phyloP scores from a whole-genome alignment of 2,113 vertebrate genomes.

The Castor canadensis region DNA sequence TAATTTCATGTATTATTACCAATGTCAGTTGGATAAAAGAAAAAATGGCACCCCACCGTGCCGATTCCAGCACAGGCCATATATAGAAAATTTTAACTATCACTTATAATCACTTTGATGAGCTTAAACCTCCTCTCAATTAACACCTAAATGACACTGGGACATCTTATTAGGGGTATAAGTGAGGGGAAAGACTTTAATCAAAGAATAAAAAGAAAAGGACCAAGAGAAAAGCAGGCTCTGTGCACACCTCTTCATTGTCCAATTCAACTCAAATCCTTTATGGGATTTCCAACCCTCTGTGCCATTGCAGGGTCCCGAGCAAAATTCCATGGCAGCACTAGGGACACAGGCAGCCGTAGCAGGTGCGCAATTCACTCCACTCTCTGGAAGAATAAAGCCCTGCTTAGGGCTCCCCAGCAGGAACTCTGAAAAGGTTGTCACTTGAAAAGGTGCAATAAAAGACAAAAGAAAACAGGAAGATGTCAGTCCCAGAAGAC shows the following conservation, averaged over 20 bases:
- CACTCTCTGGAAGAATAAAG: neutral
- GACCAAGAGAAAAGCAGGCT: conserved; percentile 65
- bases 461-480: neutral
- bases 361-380: accelerated
- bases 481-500: neutral
- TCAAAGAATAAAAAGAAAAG: conserved; percentile 85
- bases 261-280: conserved; percentile 68
- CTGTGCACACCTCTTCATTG: conserved; percentile 69
- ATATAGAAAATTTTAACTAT: conserved; percentile 96
- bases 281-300: conserved; percentile 63
- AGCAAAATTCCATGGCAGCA: conserved; percentile 37
- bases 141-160: conserved; percentile 95
- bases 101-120: conserved; percentile 98
- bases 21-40: conserved; percentile 94
- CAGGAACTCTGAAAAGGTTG: neutral
- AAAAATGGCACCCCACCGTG: conserved; percentile 92
- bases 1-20: conserved; percentile 96
- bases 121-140: conserved; percentile 96
- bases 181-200: conserved; percentile 89
- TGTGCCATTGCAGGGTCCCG: conserved; percentile 1
- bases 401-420: neutral
- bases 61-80: conserved; percentile 92
- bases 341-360: accelerated
- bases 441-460: neutral
- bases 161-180: conserved; percentile 94